These are phyloP conservation scores for Sapayoa aenigma DNA, from an alignment of 2,113 vertebrate genomes.

Conservation along the genomic window DNA sequence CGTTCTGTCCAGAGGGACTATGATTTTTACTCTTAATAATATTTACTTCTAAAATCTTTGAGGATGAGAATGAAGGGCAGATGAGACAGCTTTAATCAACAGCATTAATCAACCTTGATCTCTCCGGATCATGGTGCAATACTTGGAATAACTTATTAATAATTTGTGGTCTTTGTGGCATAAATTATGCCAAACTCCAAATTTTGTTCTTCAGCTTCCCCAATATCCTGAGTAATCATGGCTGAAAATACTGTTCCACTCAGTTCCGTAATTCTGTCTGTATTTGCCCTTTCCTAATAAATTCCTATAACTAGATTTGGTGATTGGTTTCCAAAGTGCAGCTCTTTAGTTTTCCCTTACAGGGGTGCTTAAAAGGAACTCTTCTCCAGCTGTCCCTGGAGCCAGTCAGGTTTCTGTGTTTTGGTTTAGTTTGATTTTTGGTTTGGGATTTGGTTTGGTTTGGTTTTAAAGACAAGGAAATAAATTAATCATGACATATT, in stretches of 20 bases:
- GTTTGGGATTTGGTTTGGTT: not conserved
- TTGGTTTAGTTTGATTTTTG: not conserved
- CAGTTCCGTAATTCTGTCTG: not conserved
- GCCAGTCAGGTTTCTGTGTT: not conserved
- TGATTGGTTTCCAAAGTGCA: not conserved
- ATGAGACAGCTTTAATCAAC: not conserved
- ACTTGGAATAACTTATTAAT: not conserved
- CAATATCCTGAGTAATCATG: not conserved
- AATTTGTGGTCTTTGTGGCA: not conserved
- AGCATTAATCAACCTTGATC: not conserved
- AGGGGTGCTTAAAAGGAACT: not conserved
- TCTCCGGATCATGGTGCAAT: not conserved
- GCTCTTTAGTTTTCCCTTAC: not conserved
- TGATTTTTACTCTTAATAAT: not conserved
- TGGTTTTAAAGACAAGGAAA: not conserved
- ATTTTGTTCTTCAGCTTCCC: not conserved
- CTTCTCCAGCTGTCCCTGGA: not conserved
- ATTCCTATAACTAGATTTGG: not conserved
- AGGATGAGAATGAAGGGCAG: not conserved
- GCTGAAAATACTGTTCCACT: not conserved
- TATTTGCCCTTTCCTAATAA: not conserved
- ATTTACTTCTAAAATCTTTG: not conserved
- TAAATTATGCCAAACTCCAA: not conserved
- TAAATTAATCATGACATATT: not conserved
- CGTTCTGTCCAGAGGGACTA: not conserved